phyloP scores from a whole-genome alignment of 2,797 vertebrate genomes.

The Sebastes matsubarae region DNA sequence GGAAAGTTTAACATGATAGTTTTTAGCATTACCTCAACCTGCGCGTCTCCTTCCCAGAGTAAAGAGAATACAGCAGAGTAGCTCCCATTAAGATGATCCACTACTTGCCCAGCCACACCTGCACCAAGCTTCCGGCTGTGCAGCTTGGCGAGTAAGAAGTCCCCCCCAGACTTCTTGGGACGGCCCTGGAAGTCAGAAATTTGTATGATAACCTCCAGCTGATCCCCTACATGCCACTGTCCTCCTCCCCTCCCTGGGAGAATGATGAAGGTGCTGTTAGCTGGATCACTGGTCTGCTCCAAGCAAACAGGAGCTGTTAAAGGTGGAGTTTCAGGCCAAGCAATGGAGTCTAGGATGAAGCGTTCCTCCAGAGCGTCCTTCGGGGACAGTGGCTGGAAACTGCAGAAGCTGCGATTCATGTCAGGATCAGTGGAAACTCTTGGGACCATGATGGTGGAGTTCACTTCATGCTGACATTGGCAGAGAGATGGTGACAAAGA shows the following conservation, averaged over 20 bases:
- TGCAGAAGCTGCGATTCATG: not conserved
- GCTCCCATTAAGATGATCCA: conserved; percentile 56
- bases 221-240: conserved; percentile 39
- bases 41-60: conserved; percentile 47
- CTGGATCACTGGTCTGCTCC: conserved; percentile 26
- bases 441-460: not conserved
- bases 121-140: conserved; percentile 18
- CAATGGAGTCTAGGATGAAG: not conserved
- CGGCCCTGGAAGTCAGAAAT: conserved; percentile 28
- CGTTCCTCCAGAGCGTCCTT: conserved; percentile 4
- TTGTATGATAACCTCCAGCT: conserved; percentile 33
- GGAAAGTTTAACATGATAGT: not conserved
- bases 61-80: conserved; percentile 53
- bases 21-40: not conserved
- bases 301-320: not conserved
- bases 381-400: not conserved
- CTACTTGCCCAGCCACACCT: conserved; percentile 52
- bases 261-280: conserved; percentile 35
- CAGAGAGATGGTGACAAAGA: not conserved
- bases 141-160: conserved; percentile 39
- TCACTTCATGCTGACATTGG: not conserved
- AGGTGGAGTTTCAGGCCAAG: conserved; percentile 43
- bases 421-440: not conserved
- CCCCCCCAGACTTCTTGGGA: conserved; percentile 50
- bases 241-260: not conserved